Evolutionary conservation across 1,140 invertebrate genomes (phyloP).

Genomic region (Drosophila chauvacae): DNA sequence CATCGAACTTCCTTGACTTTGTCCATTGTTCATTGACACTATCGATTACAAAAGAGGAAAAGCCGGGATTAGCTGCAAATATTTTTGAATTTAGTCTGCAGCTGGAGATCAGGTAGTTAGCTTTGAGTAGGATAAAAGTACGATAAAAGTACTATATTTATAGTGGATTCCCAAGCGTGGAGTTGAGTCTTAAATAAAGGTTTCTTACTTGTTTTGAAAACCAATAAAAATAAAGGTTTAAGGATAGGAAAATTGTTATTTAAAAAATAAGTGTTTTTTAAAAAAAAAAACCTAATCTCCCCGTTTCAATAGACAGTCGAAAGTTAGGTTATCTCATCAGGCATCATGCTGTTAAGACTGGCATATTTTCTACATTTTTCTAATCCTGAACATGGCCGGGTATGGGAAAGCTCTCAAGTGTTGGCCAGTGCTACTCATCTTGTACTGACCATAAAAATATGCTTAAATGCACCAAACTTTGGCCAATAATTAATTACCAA

Average conservation of each 20-base stretch:
- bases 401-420: too few species aligned
- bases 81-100: neutral
- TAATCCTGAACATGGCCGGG: neutral
- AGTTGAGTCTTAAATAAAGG: too few species aligned
- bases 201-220: neutral
- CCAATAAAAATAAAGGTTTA: neutral
- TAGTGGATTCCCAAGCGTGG: too few species aligned
- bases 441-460: constrained; percentile 56
- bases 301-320: neutral
- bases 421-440: neutral
- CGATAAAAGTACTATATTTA: too few species aligned
- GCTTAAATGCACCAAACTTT: constrained; percentile 63
- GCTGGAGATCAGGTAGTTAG: neutral
- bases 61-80: neutral
- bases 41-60: constrained; percentile 9
- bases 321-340: neutral
- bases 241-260: neutral
- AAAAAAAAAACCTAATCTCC: too few species aligned
- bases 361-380: neutral
- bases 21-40: constrained; percentile 8
- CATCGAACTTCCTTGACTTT: constrained; percentile 54
- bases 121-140: neutral
- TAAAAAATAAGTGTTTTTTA: too few species aligned
- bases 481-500: constrained; percentile 68
- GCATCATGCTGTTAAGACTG: neutral